Conservation (phyloP, 2,797 vertebrate genomes). For the Silurus lanzhouensis region DNA sequence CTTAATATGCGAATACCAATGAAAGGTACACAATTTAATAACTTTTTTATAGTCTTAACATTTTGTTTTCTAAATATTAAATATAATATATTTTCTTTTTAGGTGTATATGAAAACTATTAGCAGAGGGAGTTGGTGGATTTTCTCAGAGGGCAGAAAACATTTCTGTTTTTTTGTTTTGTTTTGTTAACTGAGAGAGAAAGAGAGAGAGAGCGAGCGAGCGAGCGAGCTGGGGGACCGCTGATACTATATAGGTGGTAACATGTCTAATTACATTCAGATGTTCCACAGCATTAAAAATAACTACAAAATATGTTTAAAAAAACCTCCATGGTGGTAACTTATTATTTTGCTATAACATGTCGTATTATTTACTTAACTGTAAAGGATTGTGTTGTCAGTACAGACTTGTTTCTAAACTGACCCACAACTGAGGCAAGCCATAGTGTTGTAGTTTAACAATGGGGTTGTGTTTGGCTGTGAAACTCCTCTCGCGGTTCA, state of each 20-base stretch:
- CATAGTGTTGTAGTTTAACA: neutral
- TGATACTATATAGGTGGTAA: no score
- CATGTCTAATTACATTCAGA: neutral
- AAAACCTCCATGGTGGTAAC: neutral
- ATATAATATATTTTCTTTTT: neutral
- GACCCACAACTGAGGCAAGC: neutral
- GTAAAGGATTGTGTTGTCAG: no score
- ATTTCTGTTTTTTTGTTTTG: neutral
- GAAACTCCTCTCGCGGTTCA: neutral
- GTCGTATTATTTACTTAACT: neutral
- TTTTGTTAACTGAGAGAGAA: neutral
- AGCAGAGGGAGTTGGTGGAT: no score
- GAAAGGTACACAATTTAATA: neutral
- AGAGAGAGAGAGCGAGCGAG: neutral
- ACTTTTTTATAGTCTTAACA: neutral
- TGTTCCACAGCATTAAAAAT: neutral
- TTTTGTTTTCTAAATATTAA: neutral
- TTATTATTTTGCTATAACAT: neutral
- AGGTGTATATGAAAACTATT: neutral
- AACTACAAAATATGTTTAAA: neutral
- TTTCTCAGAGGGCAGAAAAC: neutral
- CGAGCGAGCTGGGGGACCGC: neutral
- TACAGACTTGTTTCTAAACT: neutral
- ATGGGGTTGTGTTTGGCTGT: neutral
- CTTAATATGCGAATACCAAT: neutral